Evolutionary conservation across 2,888 invertebrate species (phyloP).

Genomic region (Epsilonema sp.): DNA sequence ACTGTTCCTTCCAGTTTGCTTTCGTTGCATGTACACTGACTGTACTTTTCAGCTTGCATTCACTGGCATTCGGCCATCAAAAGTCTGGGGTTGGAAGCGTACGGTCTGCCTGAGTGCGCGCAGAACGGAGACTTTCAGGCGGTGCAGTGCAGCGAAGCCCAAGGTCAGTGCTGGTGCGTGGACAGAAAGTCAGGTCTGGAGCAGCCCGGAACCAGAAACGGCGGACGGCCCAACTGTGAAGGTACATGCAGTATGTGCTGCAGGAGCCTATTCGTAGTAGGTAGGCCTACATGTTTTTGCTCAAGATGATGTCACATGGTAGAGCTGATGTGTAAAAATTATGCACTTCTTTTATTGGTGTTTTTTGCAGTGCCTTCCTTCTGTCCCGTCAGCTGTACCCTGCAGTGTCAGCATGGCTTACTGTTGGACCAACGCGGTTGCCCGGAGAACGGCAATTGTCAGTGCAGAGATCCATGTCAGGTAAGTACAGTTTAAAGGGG

Average conservation of each 20-base stretch:
- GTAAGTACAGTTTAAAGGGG: too few relatives aligned
- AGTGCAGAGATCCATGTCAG: constrained; percentile 15
- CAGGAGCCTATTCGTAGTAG: not conserved
- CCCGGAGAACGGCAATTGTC: constrained; percentile 15
- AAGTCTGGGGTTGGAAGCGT: not conserved
- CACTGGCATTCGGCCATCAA: constrained; percentile 1
- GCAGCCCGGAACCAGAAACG: constrained; percentile 15
- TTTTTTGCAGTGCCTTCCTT: constrained; percentile 11
- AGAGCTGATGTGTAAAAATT: not conserved
- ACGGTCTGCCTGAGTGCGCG: constrained; percentile 13
- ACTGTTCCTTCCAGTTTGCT: too few relatives aligned
- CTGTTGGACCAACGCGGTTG: constrained; percentile 14
- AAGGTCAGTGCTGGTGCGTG: constrained; percentile 15
- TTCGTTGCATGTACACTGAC: not conserved
- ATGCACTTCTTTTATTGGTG: not conserved
- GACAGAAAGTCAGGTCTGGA: constrained; percentile 16
- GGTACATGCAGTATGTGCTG: constrained; percentile 6
- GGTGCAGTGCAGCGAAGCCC: constrained; percentile 16
- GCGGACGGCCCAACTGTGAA: constrained; percentile 12
- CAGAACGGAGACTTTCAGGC: constrained; percentile 15
- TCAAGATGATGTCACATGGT: too few relatives aligned
- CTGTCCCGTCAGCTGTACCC: constrained; percentile 11
- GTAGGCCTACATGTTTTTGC: not conserved
- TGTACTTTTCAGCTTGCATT: not conserved
- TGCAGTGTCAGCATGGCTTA: constrained; percentile 13